Conservation (phyloP, 1,140 invertebrate genomes). For the Drosophila parabipectinata region DNA sequence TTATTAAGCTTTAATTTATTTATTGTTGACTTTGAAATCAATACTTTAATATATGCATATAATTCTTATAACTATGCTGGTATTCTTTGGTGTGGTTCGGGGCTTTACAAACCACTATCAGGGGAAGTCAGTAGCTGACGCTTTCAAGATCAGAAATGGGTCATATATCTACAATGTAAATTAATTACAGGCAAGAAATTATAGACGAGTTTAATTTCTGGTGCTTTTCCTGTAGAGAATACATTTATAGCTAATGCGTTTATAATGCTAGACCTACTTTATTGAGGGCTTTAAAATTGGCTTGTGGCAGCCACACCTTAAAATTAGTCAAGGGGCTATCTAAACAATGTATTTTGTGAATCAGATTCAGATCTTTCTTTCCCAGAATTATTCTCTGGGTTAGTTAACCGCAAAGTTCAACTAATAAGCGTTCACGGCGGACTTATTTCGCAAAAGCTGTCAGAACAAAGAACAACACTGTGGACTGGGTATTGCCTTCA, state of each 20-base stretch:
- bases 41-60: neutral
- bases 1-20: constrained; percentile 44
- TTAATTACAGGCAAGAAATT: neutral
- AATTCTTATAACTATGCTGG: neutral
- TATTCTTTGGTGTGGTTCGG: neutral
- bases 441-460: constrained; percentile 16
- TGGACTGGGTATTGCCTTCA: constrained; percentile 13
- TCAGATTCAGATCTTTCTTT: neutral
- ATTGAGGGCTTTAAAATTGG: too few relatives aligned
- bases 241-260: too few relatives aligned
- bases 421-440: constrained; percentile 10
- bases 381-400: neutral
- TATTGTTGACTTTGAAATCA: constrained; percentile 59
- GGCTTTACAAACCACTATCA: neutral
- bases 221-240: too few relatives aligned
- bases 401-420: constrained; percentile 14
- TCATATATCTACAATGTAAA: neutral
- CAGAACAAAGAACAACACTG: constrained; percentile 32
- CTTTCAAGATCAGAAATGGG: neutral
- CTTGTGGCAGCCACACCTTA: neutral
- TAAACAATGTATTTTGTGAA: neutral
- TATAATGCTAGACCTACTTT: too few relatives aligned
- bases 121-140: neutral
- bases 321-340: neutral
- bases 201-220: too few relatives aligned